Base-by-base conservation (phyloP, 2,113 vertebrate species). In the Phyllopteryx taeniolatus region DNA sequence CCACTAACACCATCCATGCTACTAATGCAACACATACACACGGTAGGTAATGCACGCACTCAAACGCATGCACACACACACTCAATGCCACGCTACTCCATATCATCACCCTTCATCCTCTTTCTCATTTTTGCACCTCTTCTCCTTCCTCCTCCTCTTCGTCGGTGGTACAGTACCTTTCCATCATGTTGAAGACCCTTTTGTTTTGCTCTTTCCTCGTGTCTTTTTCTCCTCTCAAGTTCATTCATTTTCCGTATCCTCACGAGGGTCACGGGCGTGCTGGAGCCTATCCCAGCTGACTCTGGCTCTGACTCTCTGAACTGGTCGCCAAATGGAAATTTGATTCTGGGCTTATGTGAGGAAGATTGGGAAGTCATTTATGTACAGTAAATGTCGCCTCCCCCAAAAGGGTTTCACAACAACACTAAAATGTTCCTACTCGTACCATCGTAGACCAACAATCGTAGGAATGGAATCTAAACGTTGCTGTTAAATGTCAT, bases 1-100 rank as follows among this genome's bases (percentile, higher is more conserved):
- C 91, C 94, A 96, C 96, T 98, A 98, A 98, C 95, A 94, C 91
- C 90, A 94, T 90, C 85, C 75, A 75, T 27, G 91, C 92, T 96
- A 97, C 94, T 98, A 98, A 96, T 80, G 93, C 91, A 94, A 89
- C 59, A 61, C 31, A 69, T 77, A 81, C 87, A 92, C 86, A 93
- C 85, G 93, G 93, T 95, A 94, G 92, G 89, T 87, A 90, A 63
- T 17, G 67, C 54, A 51, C 80, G 35, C 14, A 53, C 6, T 8
- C 35, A 39, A 6, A 39, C 35, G 35, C 12, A 49, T 19, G 19
- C 53, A 17, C 27, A 12, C 27, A 59, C 27, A 8, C 56, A 14
- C 22, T 8, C 56, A 12, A 1, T 11, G 3, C 9, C 22, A 13
- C 6, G 27, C 27, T 10, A 15, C 57, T 35, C 76, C 43, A 74